These are phyloP conservation scores for Papilio protenor DNA, from an alignment of 2,888 invertebrate species.

Conservation along the genomic window DNA sequence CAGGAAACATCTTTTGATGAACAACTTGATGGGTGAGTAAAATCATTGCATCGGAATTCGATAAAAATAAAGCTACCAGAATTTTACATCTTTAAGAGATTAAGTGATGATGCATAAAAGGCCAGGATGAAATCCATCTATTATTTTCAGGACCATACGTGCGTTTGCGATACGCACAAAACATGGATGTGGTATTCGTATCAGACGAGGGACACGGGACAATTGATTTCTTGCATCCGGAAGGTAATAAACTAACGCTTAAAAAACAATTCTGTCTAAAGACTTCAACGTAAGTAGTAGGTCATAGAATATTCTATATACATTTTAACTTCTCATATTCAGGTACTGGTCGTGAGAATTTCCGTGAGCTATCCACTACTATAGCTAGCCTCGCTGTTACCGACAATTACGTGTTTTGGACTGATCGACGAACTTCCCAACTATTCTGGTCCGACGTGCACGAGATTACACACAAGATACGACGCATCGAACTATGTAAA, in stretches of 20 bases:
- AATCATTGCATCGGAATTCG: not conserved
- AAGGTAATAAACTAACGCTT: slow-evolving; percentile 68
- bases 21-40: slow-evolving; percentile 65
- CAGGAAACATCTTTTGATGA: slow-evolving; percentile 60
- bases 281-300: too few relatives aligned
- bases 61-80: not conserved
- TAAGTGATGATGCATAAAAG: not conserved
- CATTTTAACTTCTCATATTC: slow-evolving; percentile 44
- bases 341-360: slow-evolving; percentile 78
- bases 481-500: slow-evolving; percentile 67
- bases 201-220: slow-evolving; percentile 87
- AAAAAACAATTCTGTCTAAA: not conserved
- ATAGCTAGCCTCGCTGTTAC: slow-evolving; percentile 86
- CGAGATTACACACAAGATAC: slow-evolving; percentile 60
- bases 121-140: not conserved
- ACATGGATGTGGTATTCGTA: slow-evolving; percentile 86
- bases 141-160: slow-evolving; percentile 77
- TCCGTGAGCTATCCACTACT: slow-evolving; percentile 71
- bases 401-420: slow-evolving; percentile 89
- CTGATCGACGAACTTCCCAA: slow-evolving; percentile 80
- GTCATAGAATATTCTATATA: too few relatives aligned
- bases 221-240: slow-evolving; percentile 86
- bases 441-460: slow-evolving; percentile 83
- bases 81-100: not conserved
- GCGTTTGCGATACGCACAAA: slow-evolving; percentile 80